These are phyloP conservation scores for Tetranychus piercei DNA, from an alignment of 2,888 invertebrate genomes.

Conservation along the genomic window DNA sequence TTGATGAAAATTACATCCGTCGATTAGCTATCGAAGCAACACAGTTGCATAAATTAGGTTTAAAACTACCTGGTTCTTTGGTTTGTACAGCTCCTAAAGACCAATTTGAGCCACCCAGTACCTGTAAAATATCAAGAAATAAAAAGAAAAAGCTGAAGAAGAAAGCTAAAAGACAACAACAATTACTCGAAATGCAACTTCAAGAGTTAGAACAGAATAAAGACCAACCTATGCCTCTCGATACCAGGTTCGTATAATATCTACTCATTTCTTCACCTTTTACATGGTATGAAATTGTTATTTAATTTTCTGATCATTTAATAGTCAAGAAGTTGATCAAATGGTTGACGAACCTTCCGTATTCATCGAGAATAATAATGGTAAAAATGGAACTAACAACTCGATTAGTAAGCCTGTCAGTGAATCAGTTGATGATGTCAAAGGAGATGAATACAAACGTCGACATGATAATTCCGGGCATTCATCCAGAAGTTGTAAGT, in stretches of 20 bases:
- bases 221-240: not conserved
- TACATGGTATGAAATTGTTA: not conserved
- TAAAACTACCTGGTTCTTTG: conserved; percentile 72
- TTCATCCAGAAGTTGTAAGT: not conserved
- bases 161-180: conserved; percentile 75
- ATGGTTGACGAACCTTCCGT: not conserved
- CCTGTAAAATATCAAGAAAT: conserved; percentile 54
- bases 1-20: conserved; percentile 35
- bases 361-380: not conserved
- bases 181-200: conserved; percentile 52
- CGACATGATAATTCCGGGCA: not conserved
- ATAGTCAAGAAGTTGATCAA: not conserved
- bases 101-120: not conserved
- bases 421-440: not conserved
- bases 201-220: conserved; percentile 3
- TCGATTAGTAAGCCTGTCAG: not conserved
- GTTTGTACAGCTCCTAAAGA: conserved; percentile 43
- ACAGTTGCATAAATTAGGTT: conserved; percentile 74
- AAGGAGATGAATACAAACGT: not conserved
- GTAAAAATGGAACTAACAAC: not conserved
- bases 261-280: not conserved
- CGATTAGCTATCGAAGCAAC: conserved; percentile 81
- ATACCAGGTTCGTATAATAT: not conserved
- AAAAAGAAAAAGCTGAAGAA: conserved; percentile 84
- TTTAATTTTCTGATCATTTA: not conserved